A percentile compares a stretch with the other conserved stretches of the same genome.
Conservation (phyloP, 2,113 vertebrate species). For the Falcunculus frontatus region DNA sequence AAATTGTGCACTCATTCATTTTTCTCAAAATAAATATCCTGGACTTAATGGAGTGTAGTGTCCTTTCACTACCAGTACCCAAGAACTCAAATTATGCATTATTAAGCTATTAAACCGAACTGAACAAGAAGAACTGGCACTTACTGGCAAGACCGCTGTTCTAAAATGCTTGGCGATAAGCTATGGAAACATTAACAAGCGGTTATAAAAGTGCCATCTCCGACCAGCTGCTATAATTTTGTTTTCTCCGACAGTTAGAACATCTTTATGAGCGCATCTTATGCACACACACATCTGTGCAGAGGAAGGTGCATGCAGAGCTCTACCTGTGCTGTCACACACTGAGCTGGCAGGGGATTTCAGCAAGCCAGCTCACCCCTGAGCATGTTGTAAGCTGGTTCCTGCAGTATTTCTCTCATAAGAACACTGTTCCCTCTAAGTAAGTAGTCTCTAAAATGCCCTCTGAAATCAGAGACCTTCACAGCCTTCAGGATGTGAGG, state of each 20-base stretch:
- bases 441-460: not conserved
- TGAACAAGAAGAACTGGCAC: constrained; percentile 17
- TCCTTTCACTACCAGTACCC: constrained; percentile 21
- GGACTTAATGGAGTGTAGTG: constrained; percentile 25
- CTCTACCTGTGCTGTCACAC: not conserved
- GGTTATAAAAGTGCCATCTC: not conserved
- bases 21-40: constrained; percentile 43
- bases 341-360: not conserved
- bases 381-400: not conserved
- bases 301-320: fast-evolving
- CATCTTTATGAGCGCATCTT: not conserved
- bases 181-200: not conserved
- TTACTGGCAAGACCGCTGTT: constrained; percentile 12
- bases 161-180: not conserved
- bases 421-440: not conserved
- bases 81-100: constrained; percentile 40
- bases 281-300: not conserved
- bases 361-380: not conserved
- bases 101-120: constrained; percentile 40
- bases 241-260: not conserved
- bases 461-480: not conserved
- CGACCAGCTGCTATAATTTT: not conserved
- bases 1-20: constrained; percentile 18
- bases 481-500: not conserved
- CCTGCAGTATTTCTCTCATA: not conserved